These are phyloP conservation scores for Brenthis hecate DNA, from an alignment of 2,888 invertebrate genomes.

Conservation along the genomic window DNA sequence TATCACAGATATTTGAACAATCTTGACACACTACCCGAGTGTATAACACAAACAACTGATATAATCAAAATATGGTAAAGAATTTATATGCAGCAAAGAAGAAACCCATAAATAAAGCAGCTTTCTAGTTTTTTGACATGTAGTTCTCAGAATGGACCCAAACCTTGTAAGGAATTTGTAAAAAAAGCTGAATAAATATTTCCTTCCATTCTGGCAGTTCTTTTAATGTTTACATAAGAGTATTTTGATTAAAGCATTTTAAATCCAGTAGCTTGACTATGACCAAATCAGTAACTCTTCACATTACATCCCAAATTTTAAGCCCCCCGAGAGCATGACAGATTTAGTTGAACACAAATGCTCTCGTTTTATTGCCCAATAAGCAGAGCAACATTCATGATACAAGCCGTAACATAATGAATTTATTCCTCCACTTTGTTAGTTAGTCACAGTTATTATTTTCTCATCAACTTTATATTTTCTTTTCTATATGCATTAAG, in stretches of 20 bases:
- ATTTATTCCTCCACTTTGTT: slow-evolving; percentile 63
- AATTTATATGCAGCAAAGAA: not conserved
- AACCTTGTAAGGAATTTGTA: too few species aligned
- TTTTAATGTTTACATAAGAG: not conserved
- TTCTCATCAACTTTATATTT: slow-evolving; percentile 6
- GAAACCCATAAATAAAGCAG: not conserved
- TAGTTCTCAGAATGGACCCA: too few species aligned
- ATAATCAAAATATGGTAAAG: not conserved
- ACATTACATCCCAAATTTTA: slow-evolving; percentile 73
- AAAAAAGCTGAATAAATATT: slow-evolving; percentile 1
- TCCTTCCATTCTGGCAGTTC: not conserved
- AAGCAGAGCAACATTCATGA: slow-evolving; percentile 63
- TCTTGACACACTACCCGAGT: slow-evolving; percentile 14
- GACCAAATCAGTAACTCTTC: slow-evolving; percentile 72
- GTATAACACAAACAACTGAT: not conserved
- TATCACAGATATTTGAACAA: slow-evolving; percentile 50
- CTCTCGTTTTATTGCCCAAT: slow-evolving; percentile 61
- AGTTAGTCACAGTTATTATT: slow-evolving; percentile 60
- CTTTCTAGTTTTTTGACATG: not conserved
- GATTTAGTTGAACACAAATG: slow-evolving; percentile 54
- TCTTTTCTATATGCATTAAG: slow-evolving; percentile 9
- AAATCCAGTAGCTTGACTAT: slow-evolving; percentile 28
- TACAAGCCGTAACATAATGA: slow-evolving; percentile 70
- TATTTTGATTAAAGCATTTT: slow-evolving; percentile 9
- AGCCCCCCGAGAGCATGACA: slow-evolving; percentile 69